These are phyloP conservation scores for Cynopterus brachyotis DNA, from an alignment of 2,113 vertebrate genomes.

Conservation along the genomic window DNA sequence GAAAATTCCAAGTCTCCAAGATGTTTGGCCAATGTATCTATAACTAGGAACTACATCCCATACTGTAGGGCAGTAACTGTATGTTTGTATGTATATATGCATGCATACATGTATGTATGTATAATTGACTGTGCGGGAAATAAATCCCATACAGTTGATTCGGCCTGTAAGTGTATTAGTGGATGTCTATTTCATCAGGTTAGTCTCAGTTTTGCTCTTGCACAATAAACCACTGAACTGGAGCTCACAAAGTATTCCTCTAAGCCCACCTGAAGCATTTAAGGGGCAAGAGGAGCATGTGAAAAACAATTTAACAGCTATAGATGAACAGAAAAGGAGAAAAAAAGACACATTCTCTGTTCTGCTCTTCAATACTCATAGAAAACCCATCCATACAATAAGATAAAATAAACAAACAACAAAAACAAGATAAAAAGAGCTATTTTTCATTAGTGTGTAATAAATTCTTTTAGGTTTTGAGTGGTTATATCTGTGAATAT, in stretches of 20 bases:
- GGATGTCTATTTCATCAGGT: neutral
- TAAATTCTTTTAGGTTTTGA: neutral
- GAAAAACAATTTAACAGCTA: neutral
- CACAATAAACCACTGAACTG: neutral
- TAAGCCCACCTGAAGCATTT: neutral
- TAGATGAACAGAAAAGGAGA: neutral
- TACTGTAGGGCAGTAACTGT: neutral
- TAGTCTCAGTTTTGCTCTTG: neutral
- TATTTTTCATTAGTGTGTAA: neutral
- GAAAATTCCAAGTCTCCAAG: neutral
- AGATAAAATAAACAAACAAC: neutral
- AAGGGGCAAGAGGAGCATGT: neutral
- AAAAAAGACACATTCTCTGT: neutral
- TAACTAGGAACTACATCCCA: neutral
- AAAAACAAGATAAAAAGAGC: neutral
- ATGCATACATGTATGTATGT: no score
- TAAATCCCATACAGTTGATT: neutral
- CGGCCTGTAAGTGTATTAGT: neutral
- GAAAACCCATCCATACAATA: neutral
- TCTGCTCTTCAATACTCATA: neutral
- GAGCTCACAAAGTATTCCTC: neutral
- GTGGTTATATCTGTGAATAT: neutral
- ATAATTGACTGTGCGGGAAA: neutral
- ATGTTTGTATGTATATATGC: neutral
- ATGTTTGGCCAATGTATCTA: neutral